Conservation (phyloP, 2,888 invertebrate species). For the Eupithecia abbreviata region DNA sequence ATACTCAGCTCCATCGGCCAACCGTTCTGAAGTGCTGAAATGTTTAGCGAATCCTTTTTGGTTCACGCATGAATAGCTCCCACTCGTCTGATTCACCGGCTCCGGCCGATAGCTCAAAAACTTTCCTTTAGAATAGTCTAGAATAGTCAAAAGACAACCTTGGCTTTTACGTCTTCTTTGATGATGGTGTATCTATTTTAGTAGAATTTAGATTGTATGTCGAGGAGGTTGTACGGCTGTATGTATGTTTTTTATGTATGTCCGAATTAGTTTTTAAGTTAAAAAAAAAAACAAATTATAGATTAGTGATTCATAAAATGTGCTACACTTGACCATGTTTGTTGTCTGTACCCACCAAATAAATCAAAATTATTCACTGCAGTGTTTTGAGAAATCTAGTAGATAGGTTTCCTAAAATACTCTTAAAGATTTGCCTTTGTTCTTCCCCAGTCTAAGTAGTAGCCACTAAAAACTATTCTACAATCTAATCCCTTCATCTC, state of each 20-base stretch:
- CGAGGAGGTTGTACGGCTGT: no score
- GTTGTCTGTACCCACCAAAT: not conserved
- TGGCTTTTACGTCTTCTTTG: conserved; percentile 37
- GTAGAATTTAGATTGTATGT: no score
- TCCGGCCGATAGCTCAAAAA: conserved; percentile 57
- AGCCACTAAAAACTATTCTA: conserved; percentile 23
- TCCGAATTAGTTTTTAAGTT: no score
- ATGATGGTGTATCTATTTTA: not conserved
- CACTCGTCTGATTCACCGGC: conserved; percentile 59
- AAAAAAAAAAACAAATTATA: no score
- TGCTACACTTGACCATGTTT: not conserved
- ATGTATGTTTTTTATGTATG: no score
- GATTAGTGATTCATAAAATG: not conserved
- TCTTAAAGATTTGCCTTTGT: not conserved
- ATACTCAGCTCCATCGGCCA: conserved; percentile 36
- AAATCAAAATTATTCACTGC: not conserved
- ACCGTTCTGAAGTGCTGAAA: conserved; percentile 1
- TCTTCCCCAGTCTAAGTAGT: conserved; percentile 17
- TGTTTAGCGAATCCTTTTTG: conserved; percentile 54
- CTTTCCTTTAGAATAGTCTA: conserved; percentile 53
- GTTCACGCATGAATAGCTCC: conserved; percentile 57
- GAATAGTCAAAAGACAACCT: conserved; percentile 51
- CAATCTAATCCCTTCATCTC: conserved; percentile 17
- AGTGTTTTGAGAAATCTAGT: not conserved
- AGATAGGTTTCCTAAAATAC: not conserved